Evolutionary conservation across 1,140 invertebrate species (phyloP).

Genomic region (Drosophila gunungcola): DNA sequence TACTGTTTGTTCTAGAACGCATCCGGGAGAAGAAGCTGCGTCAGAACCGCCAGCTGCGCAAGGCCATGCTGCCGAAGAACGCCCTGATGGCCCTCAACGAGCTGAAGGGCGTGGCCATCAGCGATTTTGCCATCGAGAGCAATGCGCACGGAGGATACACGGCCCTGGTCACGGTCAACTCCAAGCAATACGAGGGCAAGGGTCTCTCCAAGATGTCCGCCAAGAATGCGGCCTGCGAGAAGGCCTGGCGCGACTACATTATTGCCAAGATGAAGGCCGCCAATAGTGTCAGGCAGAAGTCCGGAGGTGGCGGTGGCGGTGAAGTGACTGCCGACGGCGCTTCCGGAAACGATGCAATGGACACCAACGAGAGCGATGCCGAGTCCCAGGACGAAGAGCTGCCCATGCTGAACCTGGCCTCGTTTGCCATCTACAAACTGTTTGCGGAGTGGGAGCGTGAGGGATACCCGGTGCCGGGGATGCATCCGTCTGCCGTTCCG

Average conservation of each 20-base stretch:
- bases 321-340: background rate
- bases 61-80: conserved; percentile 91
- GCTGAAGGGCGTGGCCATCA: conserved; percentile 86
- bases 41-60: conserved; percentile 89
- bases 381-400: conserved; percentile 86
- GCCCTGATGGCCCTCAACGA: conserved; percentile 95
- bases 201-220: conserved; percentile 86
- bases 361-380: conserved; percentile 31
- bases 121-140: conserved; percentile 75
- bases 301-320: conserved; percentile 42
- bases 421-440: conserved; percentile 91
- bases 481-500: conserved; percentile 60
- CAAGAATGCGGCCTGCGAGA: conserved; percentile 90
- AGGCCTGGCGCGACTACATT: conserved; percentile 89
- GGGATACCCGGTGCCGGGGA: conserved; percentile 87
- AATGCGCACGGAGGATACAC: conserved; percentile 74
- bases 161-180: conserved; percentile 77
- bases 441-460: conserved; percentile 91
- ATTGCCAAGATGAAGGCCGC: conserved; percentile 88
- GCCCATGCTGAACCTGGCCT: conserved; percentile 91
- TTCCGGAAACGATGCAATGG: conserved; percentile 26
- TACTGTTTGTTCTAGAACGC: conserved; percentile 47
- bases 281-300: conserved; percentile 42
- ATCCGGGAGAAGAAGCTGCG: conserved; percentile 87
- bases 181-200: conserved; percentile 77